These are phyloP conservation scores for Denticeps clupeoides DNA, from an alignment of 2,797 vertebrate genomes.

Conservation along the genomic window DNA sequence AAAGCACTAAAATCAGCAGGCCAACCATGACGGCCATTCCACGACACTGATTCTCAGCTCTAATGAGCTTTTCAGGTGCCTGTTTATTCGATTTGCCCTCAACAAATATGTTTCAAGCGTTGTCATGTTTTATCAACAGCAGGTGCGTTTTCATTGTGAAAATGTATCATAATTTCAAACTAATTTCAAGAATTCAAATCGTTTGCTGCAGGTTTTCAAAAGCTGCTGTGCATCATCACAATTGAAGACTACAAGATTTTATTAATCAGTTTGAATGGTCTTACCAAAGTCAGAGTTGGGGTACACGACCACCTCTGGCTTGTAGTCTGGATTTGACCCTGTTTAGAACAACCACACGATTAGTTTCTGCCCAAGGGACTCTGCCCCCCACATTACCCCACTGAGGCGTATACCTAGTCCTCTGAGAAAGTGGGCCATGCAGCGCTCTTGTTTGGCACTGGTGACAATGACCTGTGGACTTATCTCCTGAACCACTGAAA, in stretches of 20 bases:
- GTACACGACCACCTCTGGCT: constrained; percentile 76
- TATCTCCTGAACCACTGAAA: constrained; percentile 70
- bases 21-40: no score
- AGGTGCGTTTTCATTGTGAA: no score
- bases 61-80: no score
- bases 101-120: no score
- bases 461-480: constrained; percentile 74
- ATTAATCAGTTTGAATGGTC: constrained; percentile 2
- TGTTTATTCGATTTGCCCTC: no score
- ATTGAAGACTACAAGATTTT: neutral
- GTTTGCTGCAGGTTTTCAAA: neutral
- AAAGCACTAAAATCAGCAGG: no score
- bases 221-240: constrained; percentile 5
- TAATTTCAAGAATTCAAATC: neutral
- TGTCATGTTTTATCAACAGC: no score
- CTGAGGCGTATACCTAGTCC: constrained; percentile 50
- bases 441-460: constrained; percentile 84
- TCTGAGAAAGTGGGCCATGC: constrained; percentile 67
- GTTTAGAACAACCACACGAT: constrained; percentile 8
- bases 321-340: constrained; percentile 54
- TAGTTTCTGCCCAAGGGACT: neutral
- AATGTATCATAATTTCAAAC: no score
- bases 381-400: neutral
- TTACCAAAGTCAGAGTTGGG: constrained; percentile 87
- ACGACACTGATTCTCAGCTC: no score